Base-by-base conservation (phyloP, 2,797 vertebrate species). In the Semaprochilodus insignis region DNA sequence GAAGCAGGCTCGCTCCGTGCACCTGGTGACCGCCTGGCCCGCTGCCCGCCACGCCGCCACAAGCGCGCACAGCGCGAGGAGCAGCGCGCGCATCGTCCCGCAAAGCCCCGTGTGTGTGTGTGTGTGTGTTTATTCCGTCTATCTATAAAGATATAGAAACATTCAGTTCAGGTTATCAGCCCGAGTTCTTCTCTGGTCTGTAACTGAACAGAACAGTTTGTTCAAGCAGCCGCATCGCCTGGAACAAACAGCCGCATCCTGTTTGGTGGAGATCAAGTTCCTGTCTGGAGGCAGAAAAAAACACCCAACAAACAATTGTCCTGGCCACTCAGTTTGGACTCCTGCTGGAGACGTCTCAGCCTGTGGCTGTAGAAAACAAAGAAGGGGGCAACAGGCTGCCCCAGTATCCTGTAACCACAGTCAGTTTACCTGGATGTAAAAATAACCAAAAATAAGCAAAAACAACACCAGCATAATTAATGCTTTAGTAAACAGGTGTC, bases 291-390 rank as follows among this genome's bases (percentile, higher is more conserved):
- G 74, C 7, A 77, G 83, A 87, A 89, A 92, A n/a, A 34, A 19
- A 14, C 40, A 44, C 40, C 23, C 31, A 67, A 40, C 34, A 67
- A 67, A 94, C 93, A 94, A 94, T 94, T 89, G 90, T 73, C 16
- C 8, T 34, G n/a, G 76, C 79, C 0, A 4, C 27, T 25, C 87
- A 94, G 93, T 94, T 94, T 86, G 90, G 93, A 91, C 92, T 91
- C 78, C 25, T 74, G 85, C 73, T 88, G 90, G 93, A 94, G 92
- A 94, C 93, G 90, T 92, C 83, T 92, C 90, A 67, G 25, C 23
- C 51, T 52, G 66, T 31, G 51, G 13, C 74, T 31, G 60, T 55
- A 65, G 34, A 67, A 83, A 82, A 88, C 67, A 78, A 34, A 25
- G 0, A 17, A 71, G 25, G 31, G 63, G 19, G 11, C 40, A 51